Percentiles rank a stretch among this genome's conserved stretches.
These are phyloP conservation scores for Neogobius melanostomus DNA, from an alignment of 2,113 vertebrate genomes.

Conservation along the genomic window DNA sequence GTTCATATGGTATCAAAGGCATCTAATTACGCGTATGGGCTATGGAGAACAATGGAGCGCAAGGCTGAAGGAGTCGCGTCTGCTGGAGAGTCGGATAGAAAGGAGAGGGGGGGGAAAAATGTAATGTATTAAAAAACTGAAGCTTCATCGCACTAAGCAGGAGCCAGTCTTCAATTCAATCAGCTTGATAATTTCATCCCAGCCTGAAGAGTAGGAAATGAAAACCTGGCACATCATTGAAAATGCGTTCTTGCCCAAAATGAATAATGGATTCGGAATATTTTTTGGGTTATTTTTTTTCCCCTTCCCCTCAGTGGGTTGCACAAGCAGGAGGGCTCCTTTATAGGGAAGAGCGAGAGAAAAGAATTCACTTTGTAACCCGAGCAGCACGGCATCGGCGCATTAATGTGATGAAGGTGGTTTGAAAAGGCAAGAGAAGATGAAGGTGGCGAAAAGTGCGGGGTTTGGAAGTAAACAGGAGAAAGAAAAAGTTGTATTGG, in stretches of 20 bases:
- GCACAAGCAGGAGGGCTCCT: background rate
- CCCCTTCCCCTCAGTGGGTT: background rate
- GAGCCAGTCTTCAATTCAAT: slow-evolving; percentile 27
- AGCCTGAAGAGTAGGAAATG: slow-evolving; percentile 5
- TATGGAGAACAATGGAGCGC: slow-evolving; percentile 46
- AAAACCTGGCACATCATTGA: slow-evolving; percentile 4
- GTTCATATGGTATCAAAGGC: slow-evolving; percentile 68
- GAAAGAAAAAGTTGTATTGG: too few relatives aligned
- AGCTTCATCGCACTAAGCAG: slow-evolving; percentile 16
- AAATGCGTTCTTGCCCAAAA: slow-evolving; percentile 3
- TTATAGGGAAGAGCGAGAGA: background rate
- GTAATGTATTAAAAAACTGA: background rate
- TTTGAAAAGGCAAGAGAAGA: background rate
- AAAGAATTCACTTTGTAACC: slow-evolving; percentile 8
- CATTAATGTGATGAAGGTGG: background rate
- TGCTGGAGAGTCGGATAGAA: slow-evolving; percentile 30
- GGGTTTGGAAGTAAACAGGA: background rate
- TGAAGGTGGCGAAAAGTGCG: background rate
- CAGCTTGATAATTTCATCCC: slow-evolving; percentile 31
- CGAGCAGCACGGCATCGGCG: background rate
- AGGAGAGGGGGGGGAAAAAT: background rate
- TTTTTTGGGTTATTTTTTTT: slow-evolving; percentile 4
- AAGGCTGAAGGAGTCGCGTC: slow-evolving; percentile 45
- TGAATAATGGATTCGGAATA: slow-evolving; percentile 15
- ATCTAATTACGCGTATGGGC: slow-evolving; percentile 60